Base-by-base conservation (phyloP, 1,140 invertebrate species). In the Procambarus virginalis region DNA sequence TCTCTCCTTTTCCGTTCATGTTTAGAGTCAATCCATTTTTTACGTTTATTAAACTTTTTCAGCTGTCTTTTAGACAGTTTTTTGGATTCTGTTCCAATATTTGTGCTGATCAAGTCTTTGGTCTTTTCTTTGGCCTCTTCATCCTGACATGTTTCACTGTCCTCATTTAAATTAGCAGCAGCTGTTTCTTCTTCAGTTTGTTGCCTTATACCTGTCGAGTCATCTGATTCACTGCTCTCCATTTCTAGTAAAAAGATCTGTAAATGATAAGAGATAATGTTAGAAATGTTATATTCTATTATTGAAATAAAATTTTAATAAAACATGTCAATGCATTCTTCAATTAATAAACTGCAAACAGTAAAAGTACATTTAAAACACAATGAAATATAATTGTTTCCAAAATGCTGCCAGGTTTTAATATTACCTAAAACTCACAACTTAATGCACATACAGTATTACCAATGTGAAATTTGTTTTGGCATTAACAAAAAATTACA, bases 61-160 rank as follows among this genome's bases (percentile, higher is more conserved):
- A 34, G 70, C 49, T 91, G 87, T 17, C 92, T 82, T 82, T 92
- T 92, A 20, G 92, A 92, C 5, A 92, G n/a, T 20, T 60, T 3
- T 6, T 84, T 45, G 73, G 89, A 34, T 77, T 84, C 80, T 49
- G 22, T 48, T 6, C 76, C 76, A 78, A 51, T 49, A 14, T 4
- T 20, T 17, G 10, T 68, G n/a, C 22, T 73, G n/a, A 9, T 2
- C 34, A 34, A 20, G 22, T 73, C 68, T 34, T 4, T 8, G 22
- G 10, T 34, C 22, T 34, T 10, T 34, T 34, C 68, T 73, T 34
- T 5, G 6, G 6, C 10, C 5, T 73, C 2, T 68, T 68, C 64
- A 68, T 68, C 17, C 20, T 68, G 64, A 4, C 17, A 10, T 17
- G 4, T 68, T 17, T 68, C 64, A n/a, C 14, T 68, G 64, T 4